Evolutionary conservation across 2,888 invertebrate species (phyloP), one percentile per base, ranked within the genome.

Genomic region (Morinoia aosen): DNA sequence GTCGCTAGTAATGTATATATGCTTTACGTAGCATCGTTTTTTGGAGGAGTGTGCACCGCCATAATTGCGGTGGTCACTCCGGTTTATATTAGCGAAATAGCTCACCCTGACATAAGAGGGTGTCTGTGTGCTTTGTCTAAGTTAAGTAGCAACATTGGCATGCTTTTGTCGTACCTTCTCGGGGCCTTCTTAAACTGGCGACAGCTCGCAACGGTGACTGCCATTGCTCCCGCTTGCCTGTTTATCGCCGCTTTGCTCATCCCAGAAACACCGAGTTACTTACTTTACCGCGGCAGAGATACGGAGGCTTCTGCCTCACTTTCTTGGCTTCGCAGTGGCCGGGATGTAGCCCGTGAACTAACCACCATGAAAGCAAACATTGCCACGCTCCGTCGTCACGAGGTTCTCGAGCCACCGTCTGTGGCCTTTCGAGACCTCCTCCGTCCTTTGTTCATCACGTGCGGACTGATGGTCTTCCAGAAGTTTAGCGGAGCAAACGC

Each of bases 21-120:
- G 97, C 98, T 99, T 98, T 98, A 98, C 97, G 98, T 98, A 97
- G 98, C 99, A 0, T 98, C 99, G 95, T 98, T 99, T 97, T 97
- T 98, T 96, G 98, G 98, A 93, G 99, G 99, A 0, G 98, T 98
- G 97, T 98, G 98, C 97, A 98, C 98, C 97, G 98, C 98, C 33
- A 98, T 98, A 97, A 98, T 98, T 76, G 98, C 98, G 39, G 98
- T 98, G 97, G 98, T 98, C 76, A 98, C 98, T 96, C 96, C 97
- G 98, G 98, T 99, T 48, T 99, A 99, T 97, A 98, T 99, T 97
- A 98, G 98, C 97, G 99, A 99, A 97, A 98, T 99, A 97, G 98
- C 99, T 58, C 98, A 98, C 56, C 98, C 98, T 3, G 98, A 98
- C 96, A 98, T 99, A 96, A 98, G 99, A 58, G 99, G 99, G 58